These are phyloP conservation scores for Saccostrea echinata DNA, from an alignment of 1,140 invertebrate genomes.

Conservation along the genomic window DNA sequence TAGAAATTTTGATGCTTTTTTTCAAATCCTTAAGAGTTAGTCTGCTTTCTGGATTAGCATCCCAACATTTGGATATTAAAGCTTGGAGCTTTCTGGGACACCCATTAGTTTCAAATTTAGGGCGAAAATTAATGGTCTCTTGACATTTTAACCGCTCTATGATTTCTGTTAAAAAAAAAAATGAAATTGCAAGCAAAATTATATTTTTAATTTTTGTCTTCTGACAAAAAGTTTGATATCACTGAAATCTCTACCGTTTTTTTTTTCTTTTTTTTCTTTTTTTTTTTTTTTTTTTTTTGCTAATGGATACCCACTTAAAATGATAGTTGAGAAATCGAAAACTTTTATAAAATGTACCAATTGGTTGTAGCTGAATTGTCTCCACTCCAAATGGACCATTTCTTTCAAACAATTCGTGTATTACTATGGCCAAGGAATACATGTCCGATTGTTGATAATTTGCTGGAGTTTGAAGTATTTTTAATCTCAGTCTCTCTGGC, in stretches of 20 bases:
- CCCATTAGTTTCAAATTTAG: constrained; percentile 46
- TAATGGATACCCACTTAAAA: too few relatives aligned
- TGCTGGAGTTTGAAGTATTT: neutral
- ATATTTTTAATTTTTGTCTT: too few relatives aligned
- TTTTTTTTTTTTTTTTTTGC: neutral
- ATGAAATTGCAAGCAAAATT: too few relatives aligned
- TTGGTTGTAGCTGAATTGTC: constrained; percentile 36
- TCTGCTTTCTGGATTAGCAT: constrained; percentile 7
- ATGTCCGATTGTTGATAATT: constrained; percentile 43
- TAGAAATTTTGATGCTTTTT: constrained; percentile 41
- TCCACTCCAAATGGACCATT: constrained; percentile 55
- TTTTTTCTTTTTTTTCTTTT: too few relatives aligned
- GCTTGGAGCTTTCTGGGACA: constrained; percentile 47
- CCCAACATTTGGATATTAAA: constrained; percentile 52
- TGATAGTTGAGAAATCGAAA: too few relatives aligned
- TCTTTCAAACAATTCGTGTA: constrained; percentile 51
- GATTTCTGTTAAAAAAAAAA: constrained; percentile 41
- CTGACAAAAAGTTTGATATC: too few relatives aligned
- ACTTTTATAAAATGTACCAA: neutral
- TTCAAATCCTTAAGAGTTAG: constrained; percentile 47
- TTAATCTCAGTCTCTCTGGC: constrained; percentile 41
- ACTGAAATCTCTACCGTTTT: too few relatives aligned
- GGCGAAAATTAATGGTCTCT: constrained; percentile 34
- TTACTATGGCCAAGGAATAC: constrained; percentile 51
- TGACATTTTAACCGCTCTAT: constrained; percentile 14